Evolutionary conservation across 2,113 vertebrate genomes (phyloP), one percentile per base, ranked within the genome.

Genomic region (Cepphus grylle): DNA sequence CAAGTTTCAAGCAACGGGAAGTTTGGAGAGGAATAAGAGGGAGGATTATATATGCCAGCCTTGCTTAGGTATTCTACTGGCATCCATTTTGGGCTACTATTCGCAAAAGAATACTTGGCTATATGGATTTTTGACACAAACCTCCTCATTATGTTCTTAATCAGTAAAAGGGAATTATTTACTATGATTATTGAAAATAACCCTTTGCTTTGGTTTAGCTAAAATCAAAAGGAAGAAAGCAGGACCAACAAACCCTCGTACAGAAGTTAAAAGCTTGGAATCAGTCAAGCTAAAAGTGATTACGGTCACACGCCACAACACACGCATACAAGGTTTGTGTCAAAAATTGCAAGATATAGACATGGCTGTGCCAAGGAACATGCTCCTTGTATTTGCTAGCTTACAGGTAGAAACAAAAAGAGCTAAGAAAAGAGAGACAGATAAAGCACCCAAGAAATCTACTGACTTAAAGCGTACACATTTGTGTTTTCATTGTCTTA

Each of bases 381-480:
- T 3, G 6, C 8, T 63, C 49, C 27, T 26, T 27, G 3, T 42
- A 19, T 42, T 38, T 90, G 18, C 32, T 29, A 49, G 13, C 18
- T 79, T 30, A 85, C 29, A 81, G 2, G 26, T 30, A 79, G 22
- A 65, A 84, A 12, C 8, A 70, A 70, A 50, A 59, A 50, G 20
- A 74, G n/a, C 6, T n/a, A 26, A 72, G 11, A 52, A 40, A 49
- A 45, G 5, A 43, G 36, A 4, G 8, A 85, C 22, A 59, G 36
- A 45, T 7, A 21, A 86, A 79, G 49, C 0, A 0, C 12, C 23
- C 20, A 18, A 61, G 25, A 61, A 82, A 62, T 23, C 16, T 22
- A 3, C 7, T 34, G 16, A 66, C 15, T 70, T 61, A 20, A 88
- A 77, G 40, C 10, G 12, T 13, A 40, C 9, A 20, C 0, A 0